Conservation (phyloP, 2,888 invertebrate species). For the Acrocera orbiculus region DNA sequence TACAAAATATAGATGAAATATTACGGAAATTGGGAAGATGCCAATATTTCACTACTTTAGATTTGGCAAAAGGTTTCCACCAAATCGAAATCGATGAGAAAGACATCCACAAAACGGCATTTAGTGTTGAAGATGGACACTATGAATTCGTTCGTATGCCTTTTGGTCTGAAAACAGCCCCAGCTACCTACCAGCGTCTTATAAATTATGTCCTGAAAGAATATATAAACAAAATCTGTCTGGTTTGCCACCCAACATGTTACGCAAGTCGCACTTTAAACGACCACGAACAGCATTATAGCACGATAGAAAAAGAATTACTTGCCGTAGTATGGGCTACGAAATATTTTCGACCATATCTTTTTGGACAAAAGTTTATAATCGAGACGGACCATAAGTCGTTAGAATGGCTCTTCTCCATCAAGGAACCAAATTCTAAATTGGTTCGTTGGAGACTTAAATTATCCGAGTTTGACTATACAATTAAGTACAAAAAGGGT, state of each 20-base stretch:
- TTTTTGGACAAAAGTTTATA: too few relatives aligned
- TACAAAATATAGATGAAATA: slow-evolving; percentile 14
- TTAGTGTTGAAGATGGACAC: slow-evolving; percentile 9
- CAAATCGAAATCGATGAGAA: slow-evolving; percentile 9
- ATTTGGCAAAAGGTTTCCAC: slow-evolving; percentile 12
- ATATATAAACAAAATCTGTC: slow-evolving; percentile 13
- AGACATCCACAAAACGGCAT: slow-evolving; percentile 11
- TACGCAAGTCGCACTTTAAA: too few relatives aligned
- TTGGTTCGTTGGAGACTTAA: neutral
- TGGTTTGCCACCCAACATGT: slow-evolving; percentile 17
- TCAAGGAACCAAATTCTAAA: too few relatives aligned
- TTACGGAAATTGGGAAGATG: slow-evolving; percentile 15
- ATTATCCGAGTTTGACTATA: slow-evolving; percentile 4
- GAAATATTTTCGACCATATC: too few relatives aligned
- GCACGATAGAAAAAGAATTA: slow-evolving; percentile 9
- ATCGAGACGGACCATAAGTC: too few relatives aligned
- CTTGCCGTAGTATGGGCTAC: too few relatives aligned
- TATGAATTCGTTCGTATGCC: slow-evolving; percentile 8
- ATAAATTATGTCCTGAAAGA: slow-evolving; percentile 14
- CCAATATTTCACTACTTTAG: slow-evolving; percentile 15
- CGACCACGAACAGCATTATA: slow-evolving; percentile 14
- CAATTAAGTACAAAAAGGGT: neutral
- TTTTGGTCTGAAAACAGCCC: slow-evolving; percentile 8
- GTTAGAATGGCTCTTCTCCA: too few relatives aligned
- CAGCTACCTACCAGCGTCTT: slow-evolving; percentile 13